A percentile compares a stretch with the other conserved stretches of the same genome.
Conservation (phyloP, 2,113 vertebrate genomes). For the Erythrocercus mccallii region DNA sequence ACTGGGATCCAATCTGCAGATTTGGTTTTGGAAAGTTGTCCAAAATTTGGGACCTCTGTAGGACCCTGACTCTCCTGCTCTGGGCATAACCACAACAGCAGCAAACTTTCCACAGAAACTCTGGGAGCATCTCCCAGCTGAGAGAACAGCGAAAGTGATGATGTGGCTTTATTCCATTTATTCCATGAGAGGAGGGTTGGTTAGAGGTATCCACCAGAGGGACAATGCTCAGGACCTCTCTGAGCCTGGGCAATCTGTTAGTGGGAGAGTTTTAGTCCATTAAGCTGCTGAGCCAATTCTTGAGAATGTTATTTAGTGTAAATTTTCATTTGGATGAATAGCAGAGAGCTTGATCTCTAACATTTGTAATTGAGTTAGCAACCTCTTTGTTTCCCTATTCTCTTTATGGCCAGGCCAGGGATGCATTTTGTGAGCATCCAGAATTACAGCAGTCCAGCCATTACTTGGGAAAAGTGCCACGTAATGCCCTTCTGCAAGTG, state of each 20-base stretch:
- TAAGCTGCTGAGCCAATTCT: conserved; percentile 30
- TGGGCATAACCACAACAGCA: background rate
- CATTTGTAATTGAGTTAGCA: conserved; percentile 44
- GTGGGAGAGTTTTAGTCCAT: background rate
- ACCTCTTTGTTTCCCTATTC: conserved; percentile 35
- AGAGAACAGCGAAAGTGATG: background rate
- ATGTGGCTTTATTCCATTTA: background rate
- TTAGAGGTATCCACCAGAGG: background rate
- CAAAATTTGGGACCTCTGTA: background rate
- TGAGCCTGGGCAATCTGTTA: background rate
- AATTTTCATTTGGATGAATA: conserved; percentile 39
- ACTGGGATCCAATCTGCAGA: background rate
- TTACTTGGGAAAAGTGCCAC: conserved; percentile 28
- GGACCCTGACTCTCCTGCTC: background rate
- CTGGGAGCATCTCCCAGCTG: background rate
- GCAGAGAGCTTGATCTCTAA: conserved; percentile 38
- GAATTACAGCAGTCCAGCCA: background rate
- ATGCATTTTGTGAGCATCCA: background rate
- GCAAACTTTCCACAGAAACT: background rate
- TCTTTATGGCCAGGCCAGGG: conserved; percentile 1
- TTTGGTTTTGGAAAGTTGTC: background rate
- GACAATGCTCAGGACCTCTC: background rate
- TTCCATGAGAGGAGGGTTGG: background rate
- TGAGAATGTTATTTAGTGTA: conserved; percentile 28
- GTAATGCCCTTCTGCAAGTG: conserved; percentile 23